Evolutionary conservation across 2,113 vertebrate genomes (phyloP).

Genomic region (Pyxicephalus adspersus): DNA sequence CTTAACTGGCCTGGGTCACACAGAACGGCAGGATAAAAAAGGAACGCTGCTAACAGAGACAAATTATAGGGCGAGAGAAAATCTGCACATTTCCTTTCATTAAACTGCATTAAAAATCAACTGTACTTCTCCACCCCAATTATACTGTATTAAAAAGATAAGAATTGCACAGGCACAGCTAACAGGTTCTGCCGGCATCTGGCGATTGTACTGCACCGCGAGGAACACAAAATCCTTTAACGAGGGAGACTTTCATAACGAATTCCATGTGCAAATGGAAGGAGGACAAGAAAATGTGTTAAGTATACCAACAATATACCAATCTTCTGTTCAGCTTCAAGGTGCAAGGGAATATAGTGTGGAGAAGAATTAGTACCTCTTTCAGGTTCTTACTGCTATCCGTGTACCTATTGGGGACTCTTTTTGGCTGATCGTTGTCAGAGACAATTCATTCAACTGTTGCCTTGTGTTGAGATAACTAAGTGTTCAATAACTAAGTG

Average conservation of each 20-base stretch:
- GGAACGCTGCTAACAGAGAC: conserved; percentile 6
- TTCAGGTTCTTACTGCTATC: too few relatives aligned
- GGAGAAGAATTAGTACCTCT: too few relatives aligned
- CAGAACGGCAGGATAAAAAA: conserved; percentile 19
- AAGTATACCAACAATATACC: too few relatives aligned
- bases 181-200: conserved; percentile 14
- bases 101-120: conserved; percentile 38
- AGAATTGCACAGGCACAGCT: conserved; percentile 17
- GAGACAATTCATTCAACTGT: too few relatives aligned
- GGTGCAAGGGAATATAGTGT: too few relatives aligned
- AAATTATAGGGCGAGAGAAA: conserved; percentile 47
- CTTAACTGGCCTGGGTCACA: conserved; percentile 39
- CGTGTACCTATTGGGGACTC: too few relatives aligned
- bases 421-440: too few relatives aligned
- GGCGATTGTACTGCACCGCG: background rate
- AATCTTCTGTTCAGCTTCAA: too few relatives aligned
- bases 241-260: background rate
- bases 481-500: too few relatives aligned
- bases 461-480: too few relatives aligned
- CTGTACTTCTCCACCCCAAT: conserved; percentile 33
- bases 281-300: background rate
- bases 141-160: conserved; percentile 36
- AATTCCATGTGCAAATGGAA: background rate
- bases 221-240: conserved; percentile 33
- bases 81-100: conserved; percentile 39